Evolutionary conservation across 2,113 vertebrate species (phyloP).

Genomic region (Peromyscus californicus): DNA sequence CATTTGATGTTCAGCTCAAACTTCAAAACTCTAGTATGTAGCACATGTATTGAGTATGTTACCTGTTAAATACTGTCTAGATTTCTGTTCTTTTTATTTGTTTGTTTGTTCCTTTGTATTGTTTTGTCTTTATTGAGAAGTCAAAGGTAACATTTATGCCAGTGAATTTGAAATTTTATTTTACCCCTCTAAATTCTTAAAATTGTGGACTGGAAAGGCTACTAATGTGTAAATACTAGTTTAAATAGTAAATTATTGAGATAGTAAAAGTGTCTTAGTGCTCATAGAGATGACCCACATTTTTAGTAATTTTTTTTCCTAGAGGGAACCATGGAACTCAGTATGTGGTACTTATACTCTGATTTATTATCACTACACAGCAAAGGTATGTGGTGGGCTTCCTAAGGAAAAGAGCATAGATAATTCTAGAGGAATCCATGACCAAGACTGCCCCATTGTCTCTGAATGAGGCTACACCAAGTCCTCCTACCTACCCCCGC

Average conservation of each 20-base stretch:
- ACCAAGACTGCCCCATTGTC: not conserved
- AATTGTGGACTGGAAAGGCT: conserved; percentile 17
- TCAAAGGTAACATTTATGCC: conserved; percentile 58
- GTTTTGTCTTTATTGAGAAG: not conserved
- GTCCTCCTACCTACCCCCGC: not conserved
- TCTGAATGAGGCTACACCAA: not conserved
- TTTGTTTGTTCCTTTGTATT: not conserved
- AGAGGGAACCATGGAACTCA: not conserved
- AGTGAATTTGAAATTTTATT: conserved; percentile 41
- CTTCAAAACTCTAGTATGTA: conserved; percentile 18
- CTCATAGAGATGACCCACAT: not conserved
- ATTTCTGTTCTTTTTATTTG: not conserved
- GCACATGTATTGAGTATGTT: not conserved
- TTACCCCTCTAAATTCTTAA: not conserved
- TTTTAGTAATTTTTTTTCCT: not conserved
- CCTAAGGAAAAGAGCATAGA: not conserved
- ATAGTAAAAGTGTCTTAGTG: not conserved
- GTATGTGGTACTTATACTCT: not conserved
- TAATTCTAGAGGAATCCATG: not conserved
- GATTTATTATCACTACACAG: not conserved
- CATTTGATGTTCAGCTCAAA: conserved; percentile 54
- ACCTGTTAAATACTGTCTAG: not conserved
- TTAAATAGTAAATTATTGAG: conserved; percentile 17
- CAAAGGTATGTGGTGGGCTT: not conserved
- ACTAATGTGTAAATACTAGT: conserved; percentile 55